A percentile compares a stretch with the other conserved stretches of the same genome.
phyloP scores from a whole-genome alignment of 2,888 invertebrate species.

The Lucinisca nassula region DNA sequence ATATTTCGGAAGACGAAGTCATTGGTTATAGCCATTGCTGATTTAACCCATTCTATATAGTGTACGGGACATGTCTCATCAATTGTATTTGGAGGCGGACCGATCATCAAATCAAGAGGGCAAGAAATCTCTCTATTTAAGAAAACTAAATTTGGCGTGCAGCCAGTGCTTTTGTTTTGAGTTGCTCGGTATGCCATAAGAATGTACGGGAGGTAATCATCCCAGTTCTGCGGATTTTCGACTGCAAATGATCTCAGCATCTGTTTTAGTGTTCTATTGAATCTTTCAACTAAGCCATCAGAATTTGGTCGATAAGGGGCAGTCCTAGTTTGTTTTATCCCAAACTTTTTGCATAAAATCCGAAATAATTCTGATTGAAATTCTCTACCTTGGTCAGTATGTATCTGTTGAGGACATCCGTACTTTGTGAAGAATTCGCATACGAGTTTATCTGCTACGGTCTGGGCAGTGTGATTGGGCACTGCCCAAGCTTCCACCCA shows the following conservation, averaged over 20 bases:
- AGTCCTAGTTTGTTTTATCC: conserved; percentile 5
- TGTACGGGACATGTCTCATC: background rate
- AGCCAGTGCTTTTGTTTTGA: conserved; percentile 39
- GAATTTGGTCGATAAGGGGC: background rate
- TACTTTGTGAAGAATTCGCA: background rate
- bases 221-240: conserved; percentile 56
- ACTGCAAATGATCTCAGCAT: background rate
- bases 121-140: conserved; percentile 44
- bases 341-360: background rate
- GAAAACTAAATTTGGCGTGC: conserved; percentile 52
- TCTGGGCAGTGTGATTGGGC: background rate
- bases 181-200: conserved; percentile 53
- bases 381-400: conserved; percentile 1
- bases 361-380: background rate
- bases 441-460: background rate
- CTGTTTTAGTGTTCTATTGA: background rate
- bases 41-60: background rate
- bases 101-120: conserved; percentile 39
- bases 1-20: background rate
- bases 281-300: background rate
- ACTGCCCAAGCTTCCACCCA: conserved; percentile 4
- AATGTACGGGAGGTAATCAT: conserved; percentile 45
- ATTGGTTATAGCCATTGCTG: background rate
- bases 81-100: background rate
- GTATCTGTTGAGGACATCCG: background rate